These are phyloP conservation scores for Misgurnus anguillicaudatus DNA, from an alignment of 2,113 vertebrate species.

Conservation along the genomic window DNA sequence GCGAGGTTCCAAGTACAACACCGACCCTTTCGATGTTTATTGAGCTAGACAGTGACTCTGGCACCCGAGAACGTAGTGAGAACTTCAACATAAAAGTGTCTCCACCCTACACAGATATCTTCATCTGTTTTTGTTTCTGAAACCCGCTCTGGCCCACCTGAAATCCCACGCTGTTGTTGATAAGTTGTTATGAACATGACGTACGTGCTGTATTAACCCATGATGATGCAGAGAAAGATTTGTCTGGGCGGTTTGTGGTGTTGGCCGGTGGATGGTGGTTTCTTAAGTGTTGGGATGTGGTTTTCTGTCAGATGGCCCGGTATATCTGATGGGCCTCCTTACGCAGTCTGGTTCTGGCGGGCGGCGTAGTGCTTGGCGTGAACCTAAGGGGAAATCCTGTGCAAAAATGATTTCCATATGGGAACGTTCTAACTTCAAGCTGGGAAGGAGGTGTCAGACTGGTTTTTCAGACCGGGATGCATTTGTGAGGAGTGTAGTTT, in stretches of 20 bases:
- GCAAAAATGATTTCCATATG: constrained; percentile 56
- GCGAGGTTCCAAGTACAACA: constrained; percentile 56
- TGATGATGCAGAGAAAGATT: neutral
- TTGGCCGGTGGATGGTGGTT: neutral
- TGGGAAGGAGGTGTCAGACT: constrained; percentile 4
- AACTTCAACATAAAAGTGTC: constrained; percentile 13
- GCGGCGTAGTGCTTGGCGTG: constrained; percentile 37
- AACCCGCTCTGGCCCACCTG: constrained; percentile 1
- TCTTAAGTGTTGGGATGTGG: constrained; percentile 18
- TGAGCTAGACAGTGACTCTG: constrained; percentile 59
- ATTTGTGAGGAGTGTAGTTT: constrained; percentile 22
- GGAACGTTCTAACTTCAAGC: constrained; percentile 8
- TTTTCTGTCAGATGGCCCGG: constrained; percentile 12
- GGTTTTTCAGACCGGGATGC: constrained; percentile 2
- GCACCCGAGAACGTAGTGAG: constrained; percentile 47
- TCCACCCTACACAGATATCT: constrained; percentile 50
- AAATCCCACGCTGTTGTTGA: neutral
- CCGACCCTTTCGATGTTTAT: constrained; percentile 64
- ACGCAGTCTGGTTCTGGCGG: constrained; percentile 42
- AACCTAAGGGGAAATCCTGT: constrained; percentile 42
- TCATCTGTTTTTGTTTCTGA: neutral
- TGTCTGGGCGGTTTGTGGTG: neutral
- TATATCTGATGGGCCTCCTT: constrained; percentile 28
- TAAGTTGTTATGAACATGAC: neutral
- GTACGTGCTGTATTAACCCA: neutral